Evolutionary conservation across 2,888 invertebrate genomes (phyloP).

Genomic region (Eueremaeus valkanovi): DNA sequence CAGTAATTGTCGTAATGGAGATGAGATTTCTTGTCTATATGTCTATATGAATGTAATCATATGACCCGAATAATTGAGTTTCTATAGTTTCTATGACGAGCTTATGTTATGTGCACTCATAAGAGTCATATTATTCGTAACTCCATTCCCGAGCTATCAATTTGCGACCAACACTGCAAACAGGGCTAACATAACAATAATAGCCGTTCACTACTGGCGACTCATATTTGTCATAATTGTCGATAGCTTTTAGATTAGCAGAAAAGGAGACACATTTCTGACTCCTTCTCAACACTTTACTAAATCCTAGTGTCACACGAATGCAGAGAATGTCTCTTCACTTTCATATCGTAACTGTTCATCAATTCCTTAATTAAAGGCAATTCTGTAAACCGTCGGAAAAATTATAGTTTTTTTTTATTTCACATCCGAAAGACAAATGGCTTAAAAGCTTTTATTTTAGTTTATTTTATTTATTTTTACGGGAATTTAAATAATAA

Average conservation of each 20-base stretch:
- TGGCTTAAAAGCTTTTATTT: too few relatives aligned
- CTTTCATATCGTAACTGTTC: background rate
- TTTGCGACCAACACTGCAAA: background rate
- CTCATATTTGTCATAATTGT: conserved; percentile 32
- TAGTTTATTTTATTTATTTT: too few relatives aligned
- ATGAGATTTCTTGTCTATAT: background rate
- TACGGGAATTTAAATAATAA: too few relatives aligned
- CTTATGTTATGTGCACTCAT: conserved; percentile 24
- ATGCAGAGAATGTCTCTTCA: conserved; percentile 12
- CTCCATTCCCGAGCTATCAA: conserved; percentile 3
- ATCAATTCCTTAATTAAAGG: background rate
- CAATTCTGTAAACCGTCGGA: too few relatives aligned
- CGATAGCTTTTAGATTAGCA: background rate
- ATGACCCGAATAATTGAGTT: conserved; percentile 3
- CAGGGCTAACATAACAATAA: conserved; percentile 12
- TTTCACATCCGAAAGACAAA: too few relatives aligned
- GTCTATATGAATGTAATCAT: conserved; percentile 5
- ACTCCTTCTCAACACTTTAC: background rate
- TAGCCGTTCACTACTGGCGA: background rate
- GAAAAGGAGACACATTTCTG: background rate
- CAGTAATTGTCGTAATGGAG: background rate
- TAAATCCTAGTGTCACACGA: background rate
- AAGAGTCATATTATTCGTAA: conserved; percentile 29
- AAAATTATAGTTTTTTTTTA: too few relatives aligned
- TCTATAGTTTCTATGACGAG: conserved; percentile 33